Evolutionary conservation across 2,888 invertebrate genomes (phyloP), one percentile per base, ranked within the genome.

Genomic region (Eupithecia tripunctaria): DNA sequence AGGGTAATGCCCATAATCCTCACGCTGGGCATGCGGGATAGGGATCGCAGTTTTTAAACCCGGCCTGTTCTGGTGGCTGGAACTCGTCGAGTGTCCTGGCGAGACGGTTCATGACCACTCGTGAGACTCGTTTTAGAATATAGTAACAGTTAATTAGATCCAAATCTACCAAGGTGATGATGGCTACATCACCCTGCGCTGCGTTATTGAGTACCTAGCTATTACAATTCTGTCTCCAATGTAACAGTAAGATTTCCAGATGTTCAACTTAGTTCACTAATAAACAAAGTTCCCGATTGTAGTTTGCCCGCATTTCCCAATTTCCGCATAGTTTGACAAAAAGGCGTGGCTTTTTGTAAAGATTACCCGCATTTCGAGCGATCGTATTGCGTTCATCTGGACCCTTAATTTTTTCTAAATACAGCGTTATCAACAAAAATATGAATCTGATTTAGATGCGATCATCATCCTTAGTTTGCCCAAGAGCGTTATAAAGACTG

Each of bases 301-400:
- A 66, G 51, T 62, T 68, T 18, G 60, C 78, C 77, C 77, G 75
- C 72, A 79, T 76, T 60, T 70, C 67, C 66, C 36, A 29, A 29
- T 29, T 29, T 29, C 3, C 5, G 3, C 62, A 70, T 72, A 66
- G 72, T 70, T 71, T 75, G 76, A 75, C 75, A 74, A 77, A 76
- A 72, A 76, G 73, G 63, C 32, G 32, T 32, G 32, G 68, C 71
- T 73, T 77, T 79, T 79, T 77, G 79, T 76, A 59, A 51, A 51
- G 47, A 51, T 51, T 47, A 51, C 47, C 47, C 47, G 47, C 47
- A 51, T 51, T 21, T n/a, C n/a, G 47, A 51, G 21, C 10, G 47
- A 21, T 51, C 65, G 71, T 77, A 77, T 74, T 70, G 70, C 70
- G 51, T 67, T 67, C 72, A 72, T 70, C 75, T 68, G 70, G 64